Percentiles rank a stretch among this genome's conserved stretches.
Evolutionary conservation across 2,888 invertebrate genomes (phyloP).

Genomic region (Candidula unifasciata): DNA sequence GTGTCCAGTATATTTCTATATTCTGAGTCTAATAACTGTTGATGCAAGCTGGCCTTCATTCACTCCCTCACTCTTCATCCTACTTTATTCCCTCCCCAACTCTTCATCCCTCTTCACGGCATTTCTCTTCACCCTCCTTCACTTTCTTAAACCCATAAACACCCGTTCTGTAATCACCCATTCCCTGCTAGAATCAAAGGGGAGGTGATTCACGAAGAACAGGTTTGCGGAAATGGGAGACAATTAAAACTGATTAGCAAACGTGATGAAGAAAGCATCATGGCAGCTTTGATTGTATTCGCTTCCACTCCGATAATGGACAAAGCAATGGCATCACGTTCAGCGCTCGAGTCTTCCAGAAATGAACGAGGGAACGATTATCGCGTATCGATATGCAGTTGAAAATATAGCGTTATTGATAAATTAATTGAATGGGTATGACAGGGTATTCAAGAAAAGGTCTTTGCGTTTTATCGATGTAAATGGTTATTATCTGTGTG

Average conservation of each 20-base stretch:
- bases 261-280: conserved; percentile 30
- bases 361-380: background rate
- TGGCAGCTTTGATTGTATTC: background rate
- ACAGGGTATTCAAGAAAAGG: too few species aligned
- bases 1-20: too few species aligned
- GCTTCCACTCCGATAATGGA: background rate
- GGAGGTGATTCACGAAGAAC: conserved; percentile 19
- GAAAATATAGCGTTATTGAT: background rate
- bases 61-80: too few species aligned
- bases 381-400: background rate
- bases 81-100: too few species aligned
- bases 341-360: background rate
- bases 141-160: background rate
- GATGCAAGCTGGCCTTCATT: too few species aligned
- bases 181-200: background rate
- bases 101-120: too few species aligned
- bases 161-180: conserved; percentile 10
- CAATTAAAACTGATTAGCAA: conserved; percentile 18
- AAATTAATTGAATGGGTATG: too few species aligned
- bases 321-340: background rate
- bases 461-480: too few species aligned
- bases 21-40: too few species aligned
- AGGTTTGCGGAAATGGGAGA: conserved; percentile 6
- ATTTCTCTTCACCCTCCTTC: background rate
- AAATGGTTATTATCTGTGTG: too few species aligned